Evolutionary conservation across 1,140 invertebrate species (phyloP).

Genomic region (Bicyclus anynana): DNA sequence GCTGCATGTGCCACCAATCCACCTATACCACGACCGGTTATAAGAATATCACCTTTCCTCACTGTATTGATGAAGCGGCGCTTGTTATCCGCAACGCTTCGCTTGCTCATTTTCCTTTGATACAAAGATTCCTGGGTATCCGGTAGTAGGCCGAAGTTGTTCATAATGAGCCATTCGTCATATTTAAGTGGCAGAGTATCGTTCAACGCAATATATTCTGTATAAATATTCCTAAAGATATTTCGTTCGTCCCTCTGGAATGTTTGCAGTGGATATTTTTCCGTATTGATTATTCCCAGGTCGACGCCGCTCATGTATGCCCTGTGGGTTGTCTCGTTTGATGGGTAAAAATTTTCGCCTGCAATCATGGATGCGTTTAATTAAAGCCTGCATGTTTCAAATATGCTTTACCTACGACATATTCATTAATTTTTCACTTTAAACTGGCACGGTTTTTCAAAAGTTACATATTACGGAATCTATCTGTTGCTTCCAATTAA

Average conservation of each 20-base stretch:
- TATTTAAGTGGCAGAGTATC: conserved; percentile 45
- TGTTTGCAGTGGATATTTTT: conserved; percentile 49
- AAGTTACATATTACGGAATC: not conserved
- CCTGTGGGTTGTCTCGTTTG: conserved; percentile 28
- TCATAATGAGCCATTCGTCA: conserved; percentile 51
- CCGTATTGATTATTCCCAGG: conserved; percentile 51
- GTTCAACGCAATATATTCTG: conserved; percentile 38
- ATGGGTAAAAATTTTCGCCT: conserved; percentile 20
- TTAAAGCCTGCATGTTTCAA: conserved; percentile 9
- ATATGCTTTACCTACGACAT: not conserved
- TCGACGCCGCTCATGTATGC: conserved; percentile 42
- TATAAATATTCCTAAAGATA: conserved; percentile 43
- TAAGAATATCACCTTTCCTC: conserved; percentile 51
- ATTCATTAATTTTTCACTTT: conserved; percentile 16
- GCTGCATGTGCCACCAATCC: conserved; percentile 47
- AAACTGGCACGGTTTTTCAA: conserved; percentile 10
- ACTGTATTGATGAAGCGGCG: conserved; percentile 51
- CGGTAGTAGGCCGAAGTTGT: conserved; percentile 49
- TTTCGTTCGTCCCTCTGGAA: conserved; percentile 43
- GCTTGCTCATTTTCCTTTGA: conserved; percentile 45
- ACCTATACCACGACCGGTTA: conserved; percentile 41
- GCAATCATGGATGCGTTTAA: conserved; percentile 23
- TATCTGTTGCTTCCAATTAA: not conserved
- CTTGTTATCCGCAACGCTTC: conserved; percentile 50
- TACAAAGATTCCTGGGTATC: conserved; percentile 57